These are phyloP conservation scores for Dendrocincla tyrannina DNA, from an alignment of 2,797 vertebrate genomes.

Conservation along the genomic window DNA sequence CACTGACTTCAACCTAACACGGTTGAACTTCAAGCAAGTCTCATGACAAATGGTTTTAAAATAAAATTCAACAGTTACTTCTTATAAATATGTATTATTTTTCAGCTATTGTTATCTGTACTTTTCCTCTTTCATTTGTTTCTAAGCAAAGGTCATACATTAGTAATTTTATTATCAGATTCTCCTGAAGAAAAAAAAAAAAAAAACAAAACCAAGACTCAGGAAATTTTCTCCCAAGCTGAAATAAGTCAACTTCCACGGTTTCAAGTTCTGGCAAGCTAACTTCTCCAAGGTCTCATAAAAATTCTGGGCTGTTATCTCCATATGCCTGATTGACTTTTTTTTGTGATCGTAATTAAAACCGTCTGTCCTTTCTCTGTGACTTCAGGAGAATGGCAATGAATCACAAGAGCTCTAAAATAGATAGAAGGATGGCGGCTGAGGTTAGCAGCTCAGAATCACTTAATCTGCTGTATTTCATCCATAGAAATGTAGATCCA, in stretches of 20 bases:
- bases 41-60: neutral
- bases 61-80: neutral
- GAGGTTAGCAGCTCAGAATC: slow-evolving; percentile 37
- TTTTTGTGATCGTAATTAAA: slow-evolving; percentile 64
- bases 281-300: slow-evolving; percentile 59
- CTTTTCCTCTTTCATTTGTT: neutral
- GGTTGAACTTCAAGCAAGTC: neutral
- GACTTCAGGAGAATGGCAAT: slow-evolving; percentile 69
- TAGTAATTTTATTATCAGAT: neutral
- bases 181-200: neutral
- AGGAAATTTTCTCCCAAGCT: neutral
- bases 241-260: slow-evolving; percentile 26
- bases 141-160: neutral
- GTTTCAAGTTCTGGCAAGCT: slow-evolving; percentile 50
- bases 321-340: slow-evolving; percentile 49
- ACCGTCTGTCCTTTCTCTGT: slow-evolving; percentile 55
- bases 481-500: neutral
- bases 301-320: slow-evolving; percentile 65
- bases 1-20: neutral
- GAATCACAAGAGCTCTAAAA: slow-evolving; percentile 56
- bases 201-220: neutral
- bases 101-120: neutral
- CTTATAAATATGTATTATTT: neutral
- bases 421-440: slow-evolving; percentile 23
- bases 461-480: slow-evolving; percentile 54